Conservation (phyloP, 2,113 vertebrate genomes). For the Arothron firmamentum region DNA sequence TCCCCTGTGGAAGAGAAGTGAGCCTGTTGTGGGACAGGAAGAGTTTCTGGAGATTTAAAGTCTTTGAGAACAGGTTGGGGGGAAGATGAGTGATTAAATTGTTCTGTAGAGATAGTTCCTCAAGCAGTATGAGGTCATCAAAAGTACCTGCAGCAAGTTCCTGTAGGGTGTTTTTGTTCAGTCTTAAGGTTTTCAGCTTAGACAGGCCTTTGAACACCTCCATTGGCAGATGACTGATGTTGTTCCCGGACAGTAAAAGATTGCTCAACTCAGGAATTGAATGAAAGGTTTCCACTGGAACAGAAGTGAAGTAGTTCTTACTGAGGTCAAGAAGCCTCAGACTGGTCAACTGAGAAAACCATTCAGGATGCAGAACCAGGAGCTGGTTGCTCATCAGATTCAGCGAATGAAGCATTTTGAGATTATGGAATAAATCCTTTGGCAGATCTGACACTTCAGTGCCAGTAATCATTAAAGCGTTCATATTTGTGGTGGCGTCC, state of each 20-base stretch:
- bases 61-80: constrained; percentile 77
- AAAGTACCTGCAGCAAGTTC: constrained; percentile 76
- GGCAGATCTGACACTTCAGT: constrained; percentile 64
- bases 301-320: constrained; percentile 54
- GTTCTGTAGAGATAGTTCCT: constrained; percentile 83
- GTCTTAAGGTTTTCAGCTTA: constrained; percentile 76
- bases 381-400: constrained; percentile 79
- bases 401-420: constrained; percentile 76
- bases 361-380: constrained; percentile 46
- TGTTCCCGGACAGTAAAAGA: constrained; percentile 82
- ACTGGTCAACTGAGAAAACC: constrained; percentile 47
- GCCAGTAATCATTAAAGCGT: constrained; percentile 28
- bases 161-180: constrained; percentile 80
- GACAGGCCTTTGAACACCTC: constrained; percentile 77
- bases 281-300: constrained; percentile 55
- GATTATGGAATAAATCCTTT: constrained; percentile 74
- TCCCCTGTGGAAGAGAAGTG: constrained; percentile 72
- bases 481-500: constrained; percentile 50
- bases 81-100: constrained; percentile 80
- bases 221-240: constrained; percentile 68
- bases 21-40: constrained; percentile 86
- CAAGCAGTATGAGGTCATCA: constrained; percentile 75
- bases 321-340: constrained; percentile 59
- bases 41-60: constrained; percentile 79
- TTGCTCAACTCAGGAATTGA: constrained; percentile 61